Evolutionary conservation across 2,797 vertebrate genomes (phyloP).

Genomic region (Parauchenoglanis ngamensis): DNA sequence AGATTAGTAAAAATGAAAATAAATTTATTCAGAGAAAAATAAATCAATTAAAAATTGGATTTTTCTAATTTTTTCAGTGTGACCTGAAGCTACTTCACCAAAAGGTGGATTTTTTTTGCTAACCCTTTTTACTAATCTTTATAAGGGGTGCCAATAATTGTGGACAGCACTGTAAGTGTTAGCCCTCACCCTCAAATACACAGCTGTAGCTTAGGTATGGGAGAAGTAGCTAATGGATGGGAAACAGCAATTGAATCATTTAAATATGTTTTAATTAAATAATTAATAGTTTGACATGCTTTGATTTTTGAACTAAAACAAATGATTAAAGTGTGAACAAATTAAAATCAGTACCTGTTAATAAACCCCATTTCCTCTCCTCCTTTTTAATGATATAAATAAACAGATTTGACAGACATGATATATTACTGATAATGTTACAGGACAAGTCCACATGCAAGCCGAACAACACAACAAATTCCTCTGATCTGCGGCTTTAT

Average conservation of each 20-base stretch:
- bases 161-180: too few relatives aligned
- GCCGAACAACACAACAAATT: background rate
- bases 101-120: too few relatives aligned
- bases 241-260: background rate
- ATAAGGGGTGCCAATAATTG: too few relatives aligned
- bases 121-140: too few relatives aligned
- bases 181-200: background rate
- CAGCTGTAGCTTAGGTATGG: background rate
- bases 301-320: background rate
- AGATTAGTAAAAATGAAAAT: too few relatives aligned
- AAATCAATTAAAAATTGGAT: too few relatives aligned
- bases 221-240: background rate
- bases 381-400: background rate
- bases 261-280: background rate
- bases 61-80: too few relatives aligned
- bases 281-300: background rate
- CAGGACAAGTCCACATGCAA: background rate
- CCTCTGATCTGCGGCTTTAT: background rate
- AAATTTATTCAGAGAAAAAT: too few relatives aligned
- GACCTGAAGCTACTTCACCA: too few relatives aligned
- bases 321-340: background rate
- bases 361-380: background rate
- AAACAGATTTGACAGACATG: background rate
- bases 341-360: background rate
- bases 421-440: background rate